Percentiles rank a stretch among this genome's conserved stretches.
Evolutionary conservation across 2,113 vertebrate genomes (phyloP).

Genomic region (Ursus arctos): DNA sequence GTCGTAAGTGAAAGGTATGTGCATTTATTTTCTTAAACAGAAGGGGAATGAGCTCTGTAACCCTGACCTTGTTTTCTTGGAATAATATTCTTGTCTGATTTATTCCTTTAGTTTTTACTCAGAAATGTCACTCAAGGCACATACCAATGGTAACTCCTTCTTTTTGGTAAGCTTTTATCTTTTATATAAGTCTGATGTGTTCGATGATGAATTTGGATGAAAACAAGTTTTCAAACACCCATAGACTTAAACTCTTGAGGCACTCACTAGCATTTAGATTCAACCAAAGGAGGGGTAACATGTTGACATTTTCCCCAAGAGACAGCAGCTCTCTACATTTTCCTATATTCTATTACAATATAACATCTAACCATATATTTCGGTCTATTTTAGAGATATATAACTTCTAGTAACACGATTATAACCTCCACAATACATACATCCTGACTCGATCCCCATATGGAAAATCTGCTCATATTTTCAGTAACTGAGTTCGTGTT

Average conservation of each 20-base stretch:
- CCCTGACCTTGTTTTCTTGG: background rate
- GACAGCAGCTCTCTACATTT: background rate
- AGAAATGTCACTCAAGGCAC: background rate
- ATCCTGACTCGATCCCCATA: background rate
- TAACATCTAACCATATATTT: background rate
- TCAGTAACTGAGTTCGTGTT: constrained; percentile 27
- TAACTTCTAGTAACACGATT: background rate
- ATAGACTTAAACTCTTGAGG: background rate
- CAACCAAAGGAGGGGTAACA: background rate
- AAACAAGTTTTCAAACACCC: background rate
- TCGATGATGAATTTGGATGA: background rate
- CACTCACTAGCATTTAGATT: background rate
- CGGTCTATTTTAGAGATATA: background rate
- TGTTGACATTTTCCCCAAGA: background rate
- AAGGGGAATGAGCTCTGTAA: background rate
- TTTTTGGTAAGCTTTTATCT: constrained; percentile 25
- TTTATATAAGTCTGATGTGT: background rate
- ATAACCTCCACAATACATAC: background rate
- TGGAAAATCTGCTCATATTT: background rate
- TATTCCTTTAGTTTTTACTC: constrained; percentile 39
- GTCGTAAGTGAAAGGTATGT: background rate
- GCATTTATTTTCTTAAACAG: constrained; percentile 29
- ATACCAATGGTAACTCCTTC: background rate
- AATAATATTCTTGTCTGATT: background rate
- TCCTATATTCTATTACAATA: background rate